These are phyloP conservation scores for Hylyphantes graminicola DNA, from an alignment of 1,140 invertebrate genomes.

Conservation along the genomic window DNA sequence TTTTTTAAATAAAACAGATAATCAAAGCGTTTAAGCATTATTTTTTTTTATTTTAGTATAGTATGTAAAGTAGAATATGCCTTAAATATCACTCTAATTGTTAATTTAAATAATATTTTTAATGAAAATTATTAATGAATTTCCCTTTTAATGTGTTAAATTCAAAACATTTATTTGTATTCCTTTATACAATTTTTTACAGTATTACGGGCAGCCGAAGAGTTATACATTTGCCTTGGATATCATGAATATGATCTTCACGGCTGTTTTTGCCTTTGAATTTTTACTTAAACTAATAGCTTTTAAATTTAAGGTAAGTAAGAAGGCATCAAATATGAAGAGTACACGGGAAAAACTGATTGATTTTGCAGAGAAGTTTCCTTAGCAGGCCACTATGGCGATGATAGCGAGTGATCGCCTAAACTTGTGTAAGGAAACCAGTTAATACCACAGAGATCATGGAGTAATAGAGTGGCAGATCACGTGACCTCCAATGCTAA, in stretches of 20 bases:
- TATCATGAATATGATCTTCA: conserved; percentile 97
- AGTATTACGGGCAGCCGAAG: conserved; percentile 89
- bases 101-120: neutral
- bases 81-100: neutral
- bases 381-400: too few species aligned
- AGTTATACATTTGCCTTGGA: conserved; percentile 90
- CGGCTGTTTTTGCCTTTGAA: conserved; percentile 96
- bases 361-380: too few species aligned
- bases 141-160: neutral
- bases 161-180: neutral
- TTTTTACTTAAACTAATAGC: conserved; percentile 98
- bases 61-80: too few species aligned
- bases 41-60: too few species aligned
- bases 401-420: too few species aligned
- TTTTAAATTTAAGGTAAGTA: conserved; percentile 93
- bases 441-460: too few species aligned
- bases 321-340: neutral
- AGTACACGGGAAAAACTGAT: too few species aligned
- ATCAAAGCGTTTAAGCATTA: too few species aligned
- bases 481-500: too few species aligned
- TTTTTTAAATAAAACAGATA: too few species aligned
- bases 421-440: too few species aligned
- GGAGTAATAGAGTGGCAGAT: too few species aligned
- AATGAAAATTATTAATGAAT: neutral
- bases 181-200: neutral